These are phyloP conservation scores for Rambutsinella grinnellia DNA, from an alignment of 2,888 invertebrate genomes.

Conservation along the genomic window DNA sequence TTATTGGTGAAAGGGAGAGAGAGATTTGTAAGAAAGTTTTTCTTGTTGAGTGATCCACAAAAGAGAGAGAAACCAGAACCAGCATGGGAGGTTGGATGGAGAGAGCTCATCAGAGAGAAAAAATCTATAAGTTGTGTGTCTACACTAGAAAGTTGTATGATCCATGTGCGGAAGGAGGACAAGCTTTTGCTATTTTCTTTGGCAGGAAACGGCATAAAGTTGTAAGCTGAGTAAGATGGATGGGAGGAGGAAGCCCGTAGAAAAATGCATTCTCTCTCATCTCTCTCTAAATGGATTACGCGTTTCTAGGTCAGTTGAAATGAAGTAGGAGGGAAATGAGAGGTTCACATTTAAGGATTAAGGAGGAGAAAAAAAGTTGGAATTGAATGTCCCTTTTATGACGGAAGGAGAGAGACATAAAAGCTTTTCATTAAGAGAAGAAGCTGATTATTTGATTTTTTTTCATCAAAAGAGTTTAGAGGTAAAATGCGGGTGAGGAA, in stretches of 20 bases:
- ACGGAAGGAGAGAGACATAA: slow-evolving; percentile 13
- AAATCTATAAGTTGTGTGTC: neutral
- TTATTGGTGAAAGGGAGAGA: slow-evolving; percentile 32
- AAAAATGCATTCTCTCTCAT: slow-evolving; percentile 35
- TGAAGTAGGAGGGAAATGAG: neutral
- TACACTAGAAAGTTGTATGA: neutral
- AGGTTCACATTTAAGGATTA: neutral
- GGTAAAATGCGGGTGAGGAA: neutral
- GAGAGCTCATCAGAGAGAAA: slow-evolving; percentile 12
- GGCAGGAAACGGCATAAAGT: neutral
- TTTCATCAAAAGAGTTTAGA: neutral
- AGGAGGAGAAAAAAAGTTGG: neutral
- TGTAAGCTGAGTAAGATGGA: slow-evolving; percentile 39
- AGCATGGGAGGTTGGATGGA: slow-evolving; percentile 26
- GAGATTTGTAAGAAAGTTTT: slow-evolving; percentile 31
- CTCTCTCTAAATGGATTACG: slow-evolving; percentile 35
- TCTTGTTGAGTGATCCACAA: slow-evolving; percentile 27
- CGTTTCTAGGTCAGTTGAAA: slow-evolving; percentile 48
- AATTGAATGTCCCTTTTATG: slow-evolving; percentile 33
- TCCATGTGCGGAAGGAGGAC: neutral
- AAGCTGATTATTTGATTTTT: slow-evolving; percentile 31
- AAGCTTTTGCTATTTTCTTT: neutral
- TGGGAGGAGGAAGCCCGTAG: slow-evolving; percentile 21
- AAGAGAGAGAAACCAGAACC: slow-evolving; percentile 20
- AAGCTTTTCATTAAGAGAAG: slow-evolving; percentile 32